Base-by-base conservation (phyloP, 2,113 vertebrate genomes). In the Rhipidura dahli region DNA sequence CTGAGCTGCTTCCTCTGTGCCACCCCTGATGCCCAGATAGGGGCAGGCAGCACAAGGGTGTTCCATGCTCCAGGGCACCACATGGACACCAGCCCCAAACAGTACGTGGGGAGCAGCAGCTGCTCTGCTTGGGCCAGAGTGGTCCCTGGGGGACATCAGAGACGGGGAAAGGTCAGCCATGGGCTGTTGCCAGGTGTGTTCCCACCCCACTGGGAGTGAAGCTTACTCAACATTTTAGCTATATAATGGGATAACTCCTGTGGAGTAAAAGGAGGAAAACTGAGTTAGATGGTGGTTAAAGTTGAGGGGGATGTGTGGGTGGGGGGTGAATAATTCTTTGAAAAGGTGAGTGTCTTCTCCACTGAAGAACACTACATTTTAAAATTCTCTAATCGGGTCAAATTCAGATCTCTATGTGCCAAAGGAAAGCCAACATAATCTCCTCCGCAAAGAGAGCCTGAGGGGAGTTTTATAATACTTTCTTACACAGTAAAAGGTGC, bases 1-100 rank as follows among this genome's bases (percentile, higher is more conserved):
- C 23, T 0, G 0, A 68, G 17, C 23, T 6, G 2, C 44, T 89
- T 35, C 15, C 19, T 45, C 44, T 0, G 0, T 21, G 31, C 10
- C 9, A 2, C 5, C 13, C 2, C 13, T 8, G 3, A 37, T n/a
- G 40, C 7, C 53, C 28, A 35, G 28, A 37, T 23, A n/a, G 14
- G 15, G 20, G 24, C 40, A 54, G 42, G 7, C 2, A 1, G 68
- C 27, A 61, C 6, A 18, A 63, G 81, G 49, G 22, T 35, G 28
- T 30, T 31, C 27, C 10, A 5, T 40, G 27, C 39, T 15, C 15
- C 47, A 35, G 35, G 27, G 13, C 22, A 60, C 17, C n/a, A 1
- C 2, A 5, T 3, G 1, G 21, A 28, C 49, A 47, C 13, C 6
- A 1, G 56, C 20, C 30, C 61, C 80, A 19, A 24, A 19, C 39